Evolutionary conservation across 2,113 vertebrate genomes (phyloP), one percentile per base, ranked within the genome.

Genomic region (Chloropsis cyanopogon): DNA sequence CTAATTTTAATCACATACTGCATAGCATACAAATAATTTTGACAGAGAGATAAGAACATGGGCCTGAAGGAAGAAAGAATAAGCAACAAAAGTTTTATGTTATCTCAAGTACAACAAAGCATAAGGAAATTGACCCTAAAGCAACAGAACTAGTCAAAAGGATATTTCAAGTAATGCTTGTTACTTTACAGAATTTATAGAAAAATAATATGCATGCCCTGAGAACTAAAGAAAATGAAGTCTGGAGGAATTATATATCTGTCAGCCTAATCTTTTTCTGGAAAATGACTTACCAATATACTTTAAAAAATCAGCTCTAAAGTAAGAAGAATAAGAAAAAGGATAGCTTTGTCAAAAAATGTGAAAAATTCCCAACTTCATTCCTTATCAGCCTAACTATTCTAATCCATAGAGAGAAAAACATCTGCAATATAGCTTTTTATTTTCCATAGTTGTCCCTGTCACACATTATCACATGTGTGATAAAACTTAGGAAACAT

Each of bases 81-180:
- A 68, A 60, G 47, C 7, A 69, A 50, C 8, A 82, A 29, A 87
- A 88, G 53, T 82, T 92, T 82, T 56, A 37, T 68, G 35, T 76
- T 94, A 90, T 79, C 79, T 69, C 3, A 2, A 82, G 19, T 82
- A 88, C 15, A 71, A 35, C 10, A 95, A 92, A 88, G 70, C 16
- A 47, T 76, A 72, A 84, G 53, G 57, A 93, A 93, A 85, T 79
- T 72, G 39, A 85, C 70, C 79, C 79, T 93, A 76, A 79, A 90
- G 92, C 65, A 92, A 85, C 4, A 92, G 78, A 94, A 61, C 23
- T 87, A 92, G 65, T 92, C 65, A 79, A 90, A 95, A 92, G 11
- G 21, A 88, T n/a, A 69, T 90, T 76, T 88, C 66, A 93, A 92
- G 44, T 63, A 93, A 56, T 24, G 39, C 21, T 75, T 78, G 29